phyloP scores from a whole-genome alignment of 2,797 vertebrate genomes.

The Manis pentadactyla region DNA sequence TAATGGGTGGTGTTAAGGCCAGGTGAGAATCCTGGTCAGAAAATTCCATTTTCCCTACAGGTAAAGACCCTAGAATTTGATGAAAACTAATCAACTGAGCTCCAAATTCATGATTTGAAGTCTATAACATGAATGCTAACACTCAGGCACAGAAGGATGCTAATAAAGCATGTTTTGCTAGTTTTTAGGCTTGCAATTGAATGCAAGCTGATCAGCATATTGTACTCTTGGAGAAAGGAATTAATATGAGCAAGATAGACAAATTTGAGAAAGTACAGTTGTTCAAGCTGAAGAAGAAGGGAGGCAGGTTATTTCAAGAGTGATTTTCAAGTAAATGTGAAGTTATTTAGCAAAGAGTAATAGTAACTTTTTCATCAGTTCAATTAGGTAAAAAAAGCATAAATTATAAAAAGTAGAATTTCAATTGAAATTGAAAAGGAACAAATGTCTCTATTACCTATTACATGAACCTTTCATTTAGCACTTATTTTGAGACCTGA shows the following conservation, averaged over 20 bases:
- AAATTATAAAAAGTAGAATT: constrained; percentile 1
- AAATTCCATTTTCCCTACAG: no score
- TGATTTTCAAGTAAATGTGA: background rate
- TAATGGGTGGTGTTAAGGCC: no score
- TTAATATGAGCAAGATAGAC: background rate
- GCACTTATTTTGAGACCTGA: background rate
- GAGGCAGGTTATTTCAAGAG: background rate
- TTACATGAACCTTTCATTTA: background rate
- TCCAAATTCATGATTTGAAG: background rate
- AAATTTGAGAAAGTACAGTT: background rate
- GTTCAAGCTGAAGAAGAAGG: background rate
- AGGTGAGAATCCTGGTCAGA: no score
- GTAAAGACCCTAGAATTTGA: background rate
- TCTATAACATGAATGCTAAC: background rate
- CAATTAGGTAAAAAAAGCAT: background rate
- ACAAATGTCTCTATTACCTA: background rate
- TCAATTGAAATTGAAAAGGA: background rate
- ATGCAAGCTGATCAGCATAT: background rate
- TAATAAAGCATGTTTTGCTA: background rate
- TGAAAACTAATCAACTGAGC: background rate
- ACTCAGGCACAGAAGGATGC: background rate
- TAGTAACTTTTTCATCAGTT: background rate
- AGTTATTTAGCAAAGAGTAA: background rate
- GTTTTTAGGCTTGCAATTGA: background rate
- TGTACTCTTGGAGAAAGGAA: background rate